Conservation (phyloP, 2,888 invertebrate species). For the Mechanitis mazaeus region DNA sequence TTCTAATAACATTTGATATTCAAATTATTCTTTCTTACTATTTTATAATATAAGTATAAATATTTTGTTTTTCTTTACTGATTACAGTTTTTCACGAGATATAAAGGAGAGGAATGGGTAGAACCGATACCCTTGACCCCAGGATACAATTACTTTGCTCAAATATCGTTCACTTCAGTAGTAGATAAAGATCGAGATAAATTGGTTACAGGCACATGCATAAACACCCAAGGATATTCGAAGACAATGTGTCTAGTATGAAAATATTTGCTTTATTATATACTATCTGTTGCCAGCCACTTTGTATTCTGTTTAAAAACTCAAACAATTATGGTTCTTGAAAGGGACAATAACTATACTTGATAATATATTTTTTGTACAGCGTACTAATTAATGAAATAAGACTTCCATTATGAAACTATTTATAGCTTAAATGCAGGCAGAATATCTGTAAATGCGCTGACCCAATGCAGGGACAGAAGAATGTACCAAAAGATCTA, state of each 20-base stretch:
- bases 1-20: no score
- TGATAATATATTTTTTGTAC: no score
- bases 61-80: no score
- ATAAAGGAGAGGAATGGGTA: slow-evolving; percentile 44
- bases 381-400: no score
- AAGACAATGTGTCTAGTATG: slow-evolving; percentile 32
- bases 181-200: slow-evolving; percentile 40
- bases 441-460: slow-evolving; percentile 54
- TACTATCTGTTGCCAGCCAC: neutral
- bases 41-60: no score
- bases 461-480: slow-evolving; percentile 39
- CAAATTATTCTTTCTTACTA: no score
- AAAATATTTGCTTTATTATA: neutral
- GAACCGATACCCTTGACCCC: slow-evolving; percentile 38
- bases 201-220: slow-evolving; percentile 34
- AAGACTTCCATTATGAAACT: no score
- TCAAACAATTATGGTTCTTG: no score
- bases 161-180: slow-evolving; percentile 42
- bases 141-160: slow-evolving; percentile 43
- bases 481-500: slow-evolving; percentile 14
- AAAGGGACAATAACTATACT: no score
- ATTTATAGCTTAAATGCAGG: slow-evolving; percentile 47
- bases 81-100: slow-evolving; percentile 47
- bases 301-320: no score
- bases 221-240: slow-evolving; percentile 25